Evolutionary conservation across 2,113 vertebrate species (phyloP).

Genomic region (Barnardius zonarius): DNA sequence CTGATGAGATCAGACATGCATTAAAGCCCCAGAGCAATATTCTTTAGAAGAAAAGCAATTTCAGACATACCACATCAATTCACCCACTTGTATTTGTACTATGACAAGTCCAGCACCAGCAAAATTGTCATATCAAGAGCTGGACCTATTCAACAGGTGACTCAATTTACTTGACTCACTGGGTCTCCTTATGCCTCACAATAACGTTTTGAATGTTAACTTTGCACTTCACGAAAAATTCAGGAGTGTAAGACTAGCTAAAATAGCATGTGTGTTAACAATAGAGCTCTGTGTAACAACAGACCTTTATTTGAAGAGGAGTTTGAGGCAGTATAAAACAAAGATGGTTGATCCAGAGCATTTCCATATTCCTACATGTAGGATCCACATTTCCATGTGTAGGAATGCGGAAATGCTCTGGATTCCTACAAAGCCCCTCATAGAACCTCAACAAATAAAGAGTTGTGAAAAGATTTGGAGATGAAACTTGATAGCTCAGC

Average conservation of each 20-base stretch:
- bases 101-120: conserved; percentile 1
- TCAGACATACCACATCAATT: conserved; percentile 43
- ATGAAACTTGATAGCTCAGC: background rate
- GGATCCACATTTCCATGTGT: background rate
- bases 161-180: background rate
- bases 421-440: background rate
- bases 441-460: background rate
- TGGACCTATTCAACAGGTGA: conserved; percentile 7
- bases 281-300: background rate
- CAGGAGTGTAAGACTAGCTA: background rate
- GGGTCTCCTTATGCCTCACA: background rate
- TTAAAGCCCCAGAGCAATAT: conserved; percentile 38
- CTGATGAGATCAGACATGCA: conserved; percentile 56
- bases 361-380: background rate
- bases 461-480: background rate
- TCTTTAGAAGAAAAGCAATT: conserved; percentile 33
- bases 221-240: background rate
- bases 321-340: background rate
- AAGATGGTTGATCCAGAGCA: background rate
- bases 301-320: background rate
- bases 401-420: background rate
- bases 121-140: background rate
- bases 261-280: background rate
- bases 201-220: background rate
- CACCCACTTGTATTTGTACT: background rate